Evolutionary conservation across 2,888 invertebrate species (phyloP).

Genomic region (Chesias legatella): DNA sequence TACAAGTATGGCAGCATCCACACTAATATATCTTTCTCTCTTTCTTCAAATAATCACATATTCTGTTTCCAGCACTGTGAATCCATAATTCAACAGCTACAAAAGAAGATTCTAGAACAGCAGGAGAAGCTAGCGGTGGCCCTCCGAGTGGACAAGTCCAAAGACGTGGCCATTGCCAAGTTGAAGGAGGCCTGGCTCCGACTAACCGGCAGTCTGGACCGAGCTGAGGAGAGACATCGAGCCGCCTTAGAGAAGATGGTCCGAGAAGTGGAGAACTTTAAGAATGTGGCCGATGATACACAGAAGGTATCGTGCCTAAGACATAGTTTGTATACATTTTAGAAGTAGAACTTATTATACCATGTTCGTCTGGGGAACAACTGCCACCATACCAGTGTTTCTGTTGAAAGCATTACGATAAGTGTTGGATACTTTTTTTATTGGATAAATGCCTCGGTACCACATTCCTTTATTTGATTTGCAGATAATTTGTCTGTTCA

Average conservation of each 20-base stretch:
- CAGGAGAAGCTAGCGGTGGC: slow-evolving; percentile 91
- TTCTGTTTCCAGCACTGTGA: slow-evolving; percentile 85
- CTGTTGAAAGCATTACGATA: too few relatives aligned
- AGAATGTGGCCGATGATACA: slow-evolving; percentile 61
- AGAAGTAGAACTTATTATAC: too few relatives aligned
- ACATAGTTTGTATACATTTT: too few relatives aligned
- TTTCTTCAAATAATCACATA: too few relatives aligned
- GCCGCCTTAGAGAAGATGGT: slow-evolving; percentile 70
- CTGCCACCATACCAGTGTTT: too few relatives aligned
- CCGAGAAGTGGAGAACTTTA: slow-evolving; percentile 74
- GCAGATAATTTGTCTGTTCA: too few relatives aligned
- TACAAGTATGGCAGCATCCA: too few relatives aligned
- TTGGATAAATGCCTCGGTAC: too few relatives aligned
- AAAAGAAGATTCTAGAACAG: slow-evolving; percentile 86
- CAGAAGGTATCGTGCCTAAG: slow-evolving; percentile 53
- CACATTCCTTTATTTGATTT: too few relatives aligned
- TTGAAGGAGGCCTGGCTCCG: slow-evolving; percentile 83
- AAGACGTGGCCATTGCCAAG: slow-evolving; percentile 84
- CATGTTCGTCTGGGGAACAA: too few relatives aligned
- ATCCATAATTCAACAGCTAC: slow-evolving; percentile 86
- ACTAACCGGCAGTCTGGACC: slow-evolving; percentile 64
- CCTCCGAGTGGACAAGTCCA: slow-evolving; percentile 86
- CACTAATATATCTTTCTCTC: too few relatives aligned
- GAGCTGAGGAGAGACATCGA: slow-evolving; percentile 69
- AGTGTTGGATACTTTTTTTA: too few relatives aligned